These are phyloP conservation scores for Aphis gossypii DNA, from an alignment of 1,140 invertebrate genomes.

Conservation along the genomic window DNA sequence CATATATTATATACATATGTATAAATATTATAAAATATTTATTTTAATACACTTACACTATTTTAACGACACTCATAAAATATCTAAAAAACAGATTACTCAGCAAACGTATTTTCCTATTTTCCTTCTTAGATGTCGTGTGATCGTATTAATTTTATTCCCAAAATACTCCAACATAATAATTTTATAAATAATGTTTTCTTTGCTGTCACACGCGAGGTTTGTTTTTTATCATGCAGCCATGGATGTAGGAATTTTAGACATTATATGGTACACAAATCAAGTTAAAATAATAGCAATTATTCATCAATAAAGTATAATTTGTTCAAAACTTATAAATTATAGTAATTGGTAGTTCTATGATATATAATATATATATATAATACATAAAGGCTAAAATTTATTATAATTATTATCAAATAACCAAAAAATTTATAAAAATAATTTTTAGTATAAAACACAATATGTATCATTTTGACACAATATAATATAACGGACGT, in stretches of 20 bases:
- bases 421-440: background rate
- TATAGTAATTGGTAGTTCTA: background rate
- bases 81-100: too few species aligned
- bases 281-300: background rate
- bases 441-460: background rate
- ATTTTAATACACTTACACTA: too few species aligned
- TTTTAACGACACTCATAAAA: too few species aligned
- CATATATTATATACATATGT: too few species aligned
- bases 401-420: conserved; percentile 19
- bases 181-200: too few species aligned
- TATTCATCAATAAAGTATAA: background rate
- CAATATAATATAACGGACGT: background rate
- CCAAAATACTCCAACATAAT: too few species aligned
- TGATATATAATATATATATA: background rate
- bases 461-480: background rate
- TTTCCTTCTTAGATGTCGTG: too few species aligned
- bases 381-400: background rate
- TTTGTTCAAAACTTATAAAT: background rate
- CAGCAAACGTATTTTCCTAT: too few species aligned
- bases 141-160: too few species aligned
- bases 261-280: background rate
- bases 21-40: too few species aligned
- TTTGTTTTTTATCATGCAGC: too few species aligned
- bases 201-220: too few species aligned
- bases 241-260: background rate